Evolutionary conservation across 2,888 invertebrate species (phyloP).

Genomic region (Oasisia sp.): DNA sequence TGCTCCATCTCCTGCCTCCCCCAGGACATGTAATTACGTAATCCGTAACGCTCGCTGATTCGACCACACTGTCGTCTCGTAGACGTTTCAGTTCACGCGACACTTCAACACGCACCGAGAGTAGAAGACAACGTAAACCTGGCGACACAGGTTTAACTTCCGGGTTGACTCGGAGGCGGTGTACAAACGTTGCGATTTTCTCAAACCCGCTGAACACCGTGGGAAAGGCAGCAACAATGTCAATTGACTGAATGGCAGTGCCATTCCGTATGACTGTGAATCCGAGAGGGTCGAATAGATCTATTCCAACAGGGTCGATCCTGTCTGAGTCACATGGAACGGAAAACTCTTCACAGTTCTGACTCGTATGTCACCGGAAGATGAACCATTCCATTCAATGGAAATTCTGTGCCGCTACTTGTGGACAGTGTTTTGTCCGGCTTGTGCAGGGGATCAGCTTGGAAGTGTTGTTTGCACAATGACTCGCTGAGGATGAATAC

Average conservation of each 20-base stretch:
- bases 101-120: neutral
- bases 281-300: neutral
- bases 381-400: neutral
- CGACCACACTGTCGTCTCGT: neutral
- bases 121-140: neutral
- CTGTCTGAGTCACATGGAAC: neutral
- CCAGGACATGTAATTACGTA: no score
- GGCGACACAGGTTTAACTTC: neutral
- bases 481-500: no score
- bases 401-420: no score
- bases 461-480: no score
- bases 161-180: neutral
- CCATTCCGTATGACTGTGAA: neutral
- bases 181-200: neutral
- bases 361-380: neutral
- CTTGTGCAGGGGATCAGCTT: no score
- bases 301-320: neutral
- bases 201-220: neutral
- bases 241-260: neutral
- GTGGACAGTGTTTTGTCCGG: neutral
- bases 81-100: neutral
- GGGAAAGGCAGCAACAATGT: neutral
- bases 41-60: neutral
- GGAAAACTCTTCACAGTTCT: neutral
- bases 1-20: no score